A percentile compares a stretch with the other conserved stretches of the same genome.
Evolutionary conservation across 2,113 vertebrate genomes (phyloP).

Genomic region (Proteles cristata): DNA sequence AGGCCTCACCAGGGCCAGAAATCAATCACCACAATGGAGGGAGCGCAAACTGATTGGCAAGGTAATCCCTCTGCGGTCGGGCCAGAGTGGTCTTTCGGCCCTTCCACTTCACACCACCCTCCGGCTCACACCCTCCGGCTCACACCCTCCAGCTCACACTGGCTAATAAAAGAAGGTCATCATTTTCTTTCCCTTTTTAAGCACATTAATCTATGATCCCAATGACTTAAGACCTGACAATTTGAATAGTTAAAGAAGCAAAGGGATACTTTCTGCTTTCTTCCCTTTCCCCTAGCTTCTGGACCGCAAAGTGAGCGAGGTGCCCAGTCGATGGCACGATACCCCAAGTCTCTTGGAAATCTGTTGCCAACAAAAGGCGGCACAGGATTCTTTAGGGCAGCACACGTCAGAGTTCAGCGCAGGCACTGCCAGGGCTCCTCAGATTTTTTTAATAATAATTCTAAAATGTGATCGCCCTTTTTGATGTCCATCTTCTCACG

Average conservation of each 20-base stretch:
- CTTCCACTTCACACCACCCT: neutral
- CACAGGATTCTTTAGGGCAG: neutral
- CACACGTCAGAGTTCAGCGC: neutral
- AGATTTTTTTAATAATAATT: neutral
- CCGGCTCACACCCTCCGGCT: no score
- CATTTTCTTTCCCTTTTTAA: neutral
- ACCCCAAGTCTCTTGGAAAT: neutral
- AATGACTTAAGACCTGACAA: neutral
- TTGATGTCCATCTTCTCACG: neutral
- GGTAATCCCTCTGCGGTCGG: no score
- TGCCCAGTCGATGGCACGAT: neutral
- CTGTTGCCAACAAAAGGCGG: neutral
- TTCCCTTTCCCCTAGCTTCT: neutral
- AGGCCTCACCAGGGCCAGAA: neutral
- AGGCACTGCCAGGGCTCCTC: neutral
- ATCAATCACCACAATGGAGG: neutral
- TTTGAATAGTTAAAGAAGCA: neutral
- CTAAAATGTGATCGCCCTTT: slow-evolving; percentile 8
- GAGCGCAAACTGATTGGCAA: neutral
- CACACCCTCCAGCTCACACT: neutral
- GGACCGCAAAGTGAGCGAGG: neutral
- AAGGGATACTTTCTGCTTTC: neutral
- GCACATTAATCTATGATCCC: neutral
- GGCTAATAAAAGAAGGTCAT: neutral
- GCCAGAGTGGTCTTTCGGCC: neutral